These are phyloP conservation scores for Portunus trituberculatus DNA, from an alignment of 1,140 invertebrate genomes.

Conservation along the genomic window DNA sequence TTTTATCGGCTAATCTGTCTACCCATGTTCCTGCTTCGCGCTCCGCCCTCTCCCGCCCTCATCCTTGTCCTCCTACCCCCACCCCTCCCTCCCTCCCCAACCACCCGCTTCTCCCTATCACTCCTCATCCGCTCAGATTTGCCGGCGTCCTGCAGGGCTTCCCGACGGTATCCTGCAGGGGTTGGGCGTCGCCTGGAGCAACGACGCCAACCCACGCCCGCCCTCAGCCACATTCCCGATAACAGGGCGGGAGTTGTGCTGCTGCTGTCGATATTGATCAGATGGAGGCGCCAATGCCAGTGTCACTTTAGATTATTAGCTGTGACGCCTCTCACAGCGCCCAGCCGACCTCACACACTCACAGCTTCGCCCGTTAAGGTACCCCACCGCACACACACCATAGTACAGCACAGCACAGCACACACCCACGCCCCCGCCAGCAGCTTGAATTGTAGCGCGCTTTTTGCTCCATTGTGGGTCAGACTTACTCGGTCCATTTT, in stretches of 20 bases:
- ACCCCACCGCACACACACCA: no score
- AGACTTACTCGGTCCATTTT: not conserved
- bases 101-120: not conserved
- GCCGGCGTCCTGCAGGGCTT: not conserved
- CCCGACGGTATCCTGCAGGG: not conserved
- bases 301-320: conserved; percentile 14
- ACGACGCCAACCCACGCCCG: not conserved
- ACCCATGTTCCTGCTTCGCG: not conserved
- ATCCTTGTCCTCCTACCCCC: not conserved
- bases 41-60: not conserved
- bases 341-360: not conserved
- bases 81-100: not conserved
- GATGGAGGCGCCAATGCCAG: not conserved
- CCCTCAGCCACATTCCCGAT: not conserved
- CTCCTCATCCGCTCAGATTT: not conserved
- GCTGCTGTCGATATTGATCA: conserved; percentile 8
- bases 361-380: not conserved
- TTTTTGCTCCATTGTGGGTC: not conserved
- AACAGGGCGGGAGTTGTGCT: not conserved
- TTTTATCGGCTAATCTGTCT: not conserved
- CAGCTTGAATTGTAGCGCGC: no score
- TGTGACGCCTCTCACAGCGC: not conserved
- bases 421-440: not conserved
- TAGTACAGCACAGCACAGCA: no score
- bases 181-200: not conserved